Evolutionary conservation across 2,113 vertebrate species (phyloP).

Genomic region (Corynorhinus townsendii): DNA sequence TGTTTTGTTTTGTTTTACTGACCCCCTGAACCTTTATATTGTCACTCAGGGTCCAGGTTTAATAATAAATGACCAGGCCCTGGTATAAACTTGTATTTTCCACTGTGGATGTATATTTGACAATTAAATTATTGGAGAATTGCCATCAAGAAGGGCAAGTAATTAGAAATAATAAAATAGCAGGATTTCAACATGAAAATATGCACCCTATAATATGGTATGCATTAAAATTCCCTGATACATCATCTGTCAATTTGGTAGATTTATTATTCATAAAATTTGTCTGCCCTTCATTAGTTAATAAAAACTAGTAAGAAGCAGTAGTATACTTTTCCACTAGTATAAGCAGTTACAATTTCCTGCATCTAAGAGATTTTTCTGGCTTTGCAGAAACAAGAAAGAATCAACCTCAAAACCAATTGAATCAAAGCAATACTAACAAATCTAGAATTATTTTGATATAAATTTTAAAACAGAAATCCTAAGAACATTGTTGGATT

Average conservation of each 20-base stretch:
- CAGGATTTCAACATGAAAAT: neutral
- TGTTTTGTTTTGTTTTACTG: neutral
- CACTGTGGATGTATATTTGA: neutral
- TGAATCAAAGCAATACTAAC: neutral
- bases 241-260: neutral
- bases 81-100: neutral
- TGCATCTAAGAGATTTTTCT: neutral
- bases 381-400: neutral
- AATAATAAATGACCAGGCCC: neutral
- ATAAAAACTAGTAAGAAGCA: neutral
- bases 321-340: neutral
- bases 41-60: neutral
- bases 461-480: neutral
- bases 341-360: neutral
- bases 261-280: neutral
- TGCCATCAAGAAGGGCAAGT: neutral
- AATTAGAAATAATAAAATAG: neutral
- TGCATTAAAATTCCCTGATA: neutral
- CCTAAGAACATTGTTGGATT: neutral
- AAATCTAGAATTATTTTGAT: neutral
- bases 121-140: neutral
- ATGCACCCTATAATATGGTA: neutral
- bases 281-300: neutral
- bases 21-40: neutral
- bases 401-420: neutral